Percentiles rank a stretch among this genome's conserved stretches.
phyloP scores from a whole-genome alignment of 2,797 vertebrate species.

The Glyptemys insculpta region DNA sequence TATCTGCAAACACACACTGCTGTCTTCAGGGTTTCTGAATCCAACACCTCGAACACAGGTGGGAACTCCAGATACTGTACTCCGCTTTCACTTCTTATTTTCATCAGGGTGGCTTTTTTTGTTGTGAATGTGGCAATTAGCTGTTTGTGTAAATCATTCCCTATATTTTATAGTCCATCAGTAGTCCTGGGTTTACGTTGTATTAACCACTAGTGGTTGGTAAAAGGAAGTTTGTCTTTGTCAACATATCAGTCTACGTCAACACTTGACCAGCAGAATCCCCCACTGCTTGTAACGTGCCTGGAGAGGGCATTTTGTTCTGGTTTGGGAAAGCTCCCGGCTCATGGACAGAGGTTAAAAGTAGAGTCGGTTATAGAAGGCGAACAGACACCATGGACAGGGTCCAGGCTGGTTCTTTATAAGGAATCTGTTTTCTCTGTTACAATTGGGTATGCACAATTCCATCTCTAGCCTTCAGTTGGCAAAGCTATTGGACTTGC shows the following conservation, averaged over 20 bases:
- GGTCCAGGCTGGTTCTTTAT: too few species aligned
- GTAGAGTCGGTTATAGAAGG: not conserved
- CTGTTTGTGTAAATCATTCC: not conserved
- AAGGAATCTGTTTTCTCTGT: not conserved
- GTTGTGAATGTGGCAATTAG: not conserved
- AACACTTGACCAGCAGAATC: not conserved
- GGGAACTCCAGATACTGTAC: not conserved
- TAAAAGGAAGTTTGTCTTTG: not conserved
- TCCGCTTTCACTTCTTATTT: not conserved
- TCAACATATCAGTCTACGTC: not conserved
- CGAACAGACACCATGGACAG: too few species aligned
- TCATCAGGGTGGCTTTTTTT: not conserved
- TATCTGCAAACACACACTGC: accelerated
- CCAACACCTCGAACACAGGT: not conserved
- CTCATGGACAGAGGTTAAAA: not conserved
- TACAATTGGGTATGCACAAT: accelerated
- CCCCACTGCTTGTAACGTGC: accelerated
- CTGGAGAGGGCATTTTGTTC: not conserved
- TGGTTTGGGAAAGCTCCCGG: not conserved
- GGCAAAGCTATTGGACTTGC: not conserved
- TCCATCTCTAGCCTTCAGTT: too few species aligned
- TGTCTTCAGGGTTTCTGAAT: accelerated
- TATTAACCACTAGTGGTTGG: not conserved
- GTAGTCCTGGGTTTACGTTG: not conserved
- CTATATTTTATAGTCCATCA: not conserved